Evolutionary conservation across 2,797 vertebrate species (phyloP).

Genomic region (Amblyopsis hoosieri): DNA sequence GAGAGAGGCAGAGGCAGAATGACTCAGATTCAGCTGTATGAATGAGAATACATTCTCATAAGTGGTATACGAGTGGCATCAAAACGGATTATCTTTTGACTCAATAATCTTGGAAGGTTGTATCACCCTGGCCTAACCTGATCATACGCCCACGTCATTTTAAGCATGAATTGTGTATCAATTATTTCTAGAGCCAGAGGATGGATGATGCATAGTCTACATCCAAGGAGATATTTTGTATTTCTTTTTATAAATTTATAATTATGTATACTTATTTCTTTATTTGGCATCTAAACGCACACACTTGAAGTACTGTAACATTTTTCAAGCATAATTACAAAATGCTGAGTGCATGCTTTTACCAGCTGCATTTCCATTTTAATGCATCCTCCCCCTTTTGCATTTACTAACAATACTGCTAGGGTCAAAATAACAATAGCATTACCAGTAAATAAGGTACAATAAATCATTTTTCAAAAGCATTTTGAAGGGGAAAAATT

Average conservation of each 20-base stretch:
- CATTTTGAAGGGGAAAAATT: constrained; percentile 16
- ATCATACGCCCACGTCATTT: constrained; percentile 39
- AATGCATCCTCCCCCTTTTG: constrained; percentile 61
- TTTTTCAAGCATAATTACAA: constrained; percentile 67
- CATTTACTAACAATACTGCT: constrained; percentile 63
- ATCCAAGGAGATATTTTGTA: constrained; percentile 31
- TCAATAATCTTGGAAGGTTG: constrained; percentile 49
- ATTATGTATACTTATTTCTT: too few species aligned
- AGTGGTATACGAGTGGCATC: constrained; percentile 44
- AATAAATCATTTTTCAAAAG: constrained; percentile 42
- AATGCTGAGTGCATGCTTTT: constrained; percentile 60
- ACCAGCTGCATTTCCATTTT: constrained; percentile 62
- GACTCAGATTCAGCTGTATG: constrained; percentile 30
- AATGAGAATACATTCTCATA: constrained; percentile 41
- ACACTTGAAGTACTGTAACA: constrained; percentile 26
- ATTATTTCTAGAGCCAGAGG: constrained; percentile 29
- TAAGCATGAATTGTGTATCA: constrained; percentile 47
- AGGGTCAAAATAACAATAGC: constrained; percentile 58
- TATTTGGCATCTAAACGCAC: constrained; percentile 36
- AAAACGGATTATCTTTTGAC: constrained; percentile 50
- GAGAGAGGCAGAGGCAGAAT: constrained; percentile 15
- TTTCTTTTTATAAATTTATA: background rate
- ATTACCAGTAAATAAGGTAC: constrained; percentile 43
- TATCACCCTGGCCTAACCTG: constrained; percentile 40
- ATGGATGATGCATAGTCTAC: constrained; percentile 4